Evolutionary conservation across 1,140 invertebrate genomes (phyloP), one percentile per base, ranked within the genome.

Genomic region (Andrena cerasifolii): DNA sequence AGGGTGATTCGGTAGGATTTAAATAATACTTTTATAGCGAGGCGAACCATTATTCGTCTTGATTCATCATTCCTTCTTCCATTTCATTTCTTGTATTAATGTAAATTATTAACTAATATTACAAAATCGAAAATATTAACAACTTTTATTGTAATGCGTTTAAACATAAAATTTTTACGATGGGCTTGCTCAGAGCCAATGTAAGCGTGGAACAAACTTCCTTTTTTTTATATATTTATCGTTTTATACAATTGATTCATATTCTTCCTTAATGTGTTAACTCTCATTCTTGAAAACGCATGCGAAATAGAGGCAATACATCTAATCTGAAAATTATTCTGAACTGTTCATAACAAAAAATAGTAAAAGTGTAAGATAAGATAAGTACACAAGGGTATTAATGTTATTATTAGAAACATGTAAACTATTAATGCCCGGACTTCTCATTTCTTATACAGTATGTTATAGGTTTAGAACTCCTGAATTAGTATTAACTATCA

Each of bases 281-380:
- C 63, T 67, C 73, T 58, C 40, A 40, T 0, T 68, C 26, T 58
- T 40, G 26, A 0, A 36, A 31, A 33, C 28, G 56, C 16, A 53
- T 24, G 53, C 21, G 45, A 63, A 73, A n/a, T 73, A 63, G 31
- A 73, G 56, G 43, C 47, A 73, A 65, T 59, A 33, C 51, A 74
- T 66, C 26, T 66, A 74, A 79, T 51, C 71, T 40, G 28, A 43
- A 79, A 66, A 47, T 58, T 53, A 58, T 79, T 74, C 71, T 16
- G 73, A 74, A 58, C 28, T 79, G 77, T 74, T 79, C 43, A 79
- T 63, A 63, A 73, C 28, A 79, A 66, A 58, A n/a, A 36, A 24
- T 74, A 66, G 53, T 73, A 58, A 26, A 21, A 47, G 70, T 78
- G 49, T 77, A 73, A 71, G 47, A 78, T 78, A 63, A 73, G 28